Evolutionary conservation across 2,797 vertebrate species (phyloP), one percentile per base, ranked within the genome.

Genomic region (Enteromius anoplus): DNA sequence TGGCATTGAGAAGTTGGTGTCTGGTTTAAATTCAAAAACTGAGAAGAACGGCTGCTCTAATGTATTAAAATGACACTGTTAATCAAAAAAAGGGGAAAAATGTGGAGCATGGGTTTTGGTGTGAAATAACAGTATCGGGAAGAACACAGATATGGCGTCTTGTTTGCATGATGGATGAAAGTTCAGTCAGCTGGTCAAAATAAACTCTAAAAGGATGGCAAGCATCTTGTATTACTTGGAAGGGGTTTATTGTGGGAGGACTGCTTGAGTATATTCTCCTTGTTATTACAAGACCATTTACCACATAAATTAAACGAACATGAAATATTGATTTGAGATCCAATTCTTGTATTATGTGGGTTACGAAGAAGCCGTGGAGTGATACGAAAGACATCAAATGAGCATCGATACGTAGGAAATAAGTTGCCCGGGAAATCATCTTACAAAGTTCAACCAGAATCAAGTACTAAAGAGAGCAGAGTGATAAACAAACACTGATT

Each of bases 321-420:
- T 32, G 23, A 49, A 32, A 65, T 64, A 78, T 64, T 49, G 75
- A 78, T 65, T 65, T 32, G 42, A 78, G 60, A 65, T 78, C 40
- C 11, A 78, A 49, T 65, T 21, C 49, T 77, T 32, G 75, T 29
- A 26, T 64, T 78, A 15, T 2, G 5, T 21, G 26, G 40, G 17
- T 29, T 6, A 45, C 14, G 26, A 42, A 14, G 58, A 17, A 40
- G 26, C 10, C 0, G 6, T 21, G 60, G 55, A 78, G 42, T 21
- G 10, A 78, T 45, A 49, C 3, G 3, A 49, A 14, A 71, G 40
- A 71, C 15, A 34, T 21, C 47, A 53, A 73, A 77, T 15, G 14
- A 32, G 55, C 40, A 45, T 5, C 5, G 15, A 64, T 47, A 29
- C 29, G 75, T 12, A 29, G n/a, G 14, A 47, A 47, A 32, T 32